Evolutionary conservation across 2,888 invertebrate species (phyloP).

Genomic region (Ypsolopha sequella): DNA sequence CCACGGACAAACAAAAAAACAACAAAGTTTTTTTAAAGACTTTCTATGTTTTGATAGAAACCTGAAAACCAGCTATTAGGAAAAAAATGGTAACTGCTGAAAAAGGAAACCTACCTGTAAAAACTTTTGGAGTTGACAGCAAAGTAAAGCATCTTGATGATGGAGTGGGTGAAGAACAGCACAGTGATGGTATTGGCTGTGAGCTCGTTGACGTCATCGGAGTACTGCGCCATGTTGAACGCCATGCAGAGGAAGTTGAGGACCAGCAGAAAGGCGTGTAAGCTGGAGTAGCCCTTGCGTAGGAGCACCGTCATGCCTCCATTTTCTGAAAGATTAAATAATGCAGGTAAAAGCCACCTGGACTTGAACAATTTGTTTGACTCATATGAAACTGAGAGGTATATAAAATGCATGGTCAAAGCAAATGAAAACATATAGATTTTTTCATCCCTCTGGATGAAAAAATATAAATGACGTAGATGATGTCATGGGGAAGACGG

Average conservation of each 20-base stretch:
- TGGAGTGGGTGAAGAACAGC: slow-evolving; percentile 82
- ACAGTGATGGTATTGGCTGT: slow-evolving; percentile 86
- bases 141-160: slow-evolving; percentile 82
- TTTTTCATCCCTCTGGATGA: too few species aligned
- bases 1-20: too few species aligned
- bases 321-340: slow-evolving; percentile 30
- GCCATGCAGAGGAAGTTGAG: slow-evolving; percentile 74
- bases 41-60: neutral
- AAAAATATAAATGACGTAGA: too few species aligned
- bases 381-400: too few species aligned
- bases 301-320: slow-evolving; percentile 63
- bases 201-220: slow-evolving; percentile 80
- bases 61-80: neutral
- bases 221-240: slow-evolving; percentile 77
- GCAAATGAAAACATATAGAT: too few species aligned
- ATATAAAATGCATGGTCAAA: too few species aligned
- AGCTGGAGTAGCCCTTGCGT: slow-evolving; percentile 71
- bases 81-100: neutral
- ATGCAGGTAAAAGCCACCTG: too few species aligned
- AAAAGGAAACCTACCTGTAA: slow-evolving; percentile 69
- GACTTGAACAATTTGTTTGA: too few species aligned
- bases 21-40: too few species aligned
- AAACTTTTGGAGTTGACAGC: slow-evolving; percentile 80
- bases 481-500: too few species aligned
- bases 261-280: slow-evolving; percentile 73